phyloP scores from a whole-genome alignment of 2,113 vertebrate species.

The Tragelaphus imberbis region DNA sequence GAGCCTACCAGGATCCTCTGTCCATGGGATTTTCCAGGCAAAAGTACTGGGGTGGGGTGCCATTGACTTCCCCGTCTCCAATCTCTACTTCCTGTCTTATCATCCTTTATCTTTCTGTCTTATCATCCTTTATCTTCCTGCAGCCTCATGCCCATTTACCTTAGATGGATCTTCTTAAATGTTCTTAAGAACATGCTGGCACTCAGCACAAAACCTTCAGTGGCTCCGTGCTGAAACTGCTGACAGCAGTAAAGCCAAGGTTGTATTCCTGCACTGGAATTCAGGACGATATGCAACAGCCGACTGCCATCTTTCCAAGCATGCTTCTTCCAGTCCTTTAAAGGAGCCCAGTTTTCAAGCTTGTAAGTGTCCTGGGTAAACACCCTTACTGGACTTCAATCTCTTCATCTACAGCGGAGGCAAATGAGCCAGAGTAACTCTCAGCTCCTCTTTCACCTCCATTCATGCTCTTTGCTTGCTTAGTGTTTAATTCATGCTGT shows the following conservation, averaged over 20 bases:
- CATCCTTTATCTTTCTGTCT: background rate
- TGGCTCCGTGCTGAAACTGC: fast-evolving
- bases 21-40: no score
- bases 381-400: background rate
- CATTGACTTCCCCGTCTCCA: no score
- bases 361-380: fast-evolving
- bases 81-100: fast-evolving
- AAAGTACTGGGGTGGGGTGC: no score
- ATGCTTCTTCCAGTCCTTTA: background rate
- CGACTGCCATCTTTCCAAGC: no score
- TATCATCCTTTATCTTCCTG: background rate
- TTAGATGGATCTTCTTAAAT: background rate
- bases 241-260: fast-evolving
- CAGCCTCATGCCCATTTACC: no score
- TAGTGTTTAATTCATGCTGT: background rate
- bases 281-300: fast-evolving
- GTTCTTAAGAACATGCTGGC: fast-evolving
- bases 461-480: background rate
- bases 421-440: background rate
- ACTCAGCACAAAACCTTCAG: background rate
- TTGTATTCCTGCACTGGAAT: background rate
- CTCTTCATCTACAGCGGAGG: background rate
- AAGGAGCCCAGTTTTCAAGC: fast-evolving
- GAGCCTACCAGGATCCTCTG: no score
- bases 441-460: no score